Base-by-base conservation (phyloP, 2,113 vertebrate genomes). In the Neolamprologus brichardi region DNA sequence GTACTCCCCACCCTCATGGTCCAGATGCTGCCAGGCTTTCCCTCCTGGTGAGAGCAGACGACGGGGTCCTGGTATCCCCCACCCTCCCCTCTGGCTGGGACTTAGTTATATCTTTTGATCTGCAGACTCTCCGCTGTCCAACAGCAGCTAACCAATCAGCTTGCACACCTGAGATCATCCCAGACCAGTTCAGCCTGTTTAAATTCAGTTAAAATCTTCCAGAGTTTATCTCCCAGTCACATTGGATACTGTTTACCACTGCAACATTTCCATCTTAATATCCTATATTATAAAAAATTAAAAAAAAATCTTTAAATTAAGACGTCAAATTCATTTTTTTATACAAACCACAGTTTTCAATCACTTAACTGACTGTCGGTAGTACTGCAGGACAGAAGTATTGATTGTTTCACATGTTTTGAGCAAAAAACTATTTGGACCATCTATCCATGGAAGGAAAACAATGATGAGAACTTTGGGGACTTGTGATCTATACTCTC, bases 51-150 rank as follows among this genome's bases (percentile, higher is more conserved):
- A 78, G 89, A 54, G 83, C 49, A 84, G 56, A 32, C 20, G 13
- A 79, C 15, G 17, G 84, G 83, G 82, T 82, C 17, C 77, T 14
- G 84, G 56, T 28, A 80, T 54, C 46, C 84, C 78, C 39, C 52
- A 30, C 17, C 15, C 62, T 20, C 51, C 84, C 79, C 51, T 30
- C 41, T 3, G 17, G 49, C 80, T 34, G 49, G 41, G 77, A 81
- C 77, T 51, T 5, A 81, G 52, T 52, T 20, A 18, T 32, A 18
- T 60, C 28, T 84, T 92, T 91, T 93, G 87, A 93, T 93, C 46
- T 83, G 7, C 51, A 58, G 78, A 67, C 72, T 58, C 75, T 81
- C 51, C 11, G 3, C 4, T 23, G 54, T 84, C 84, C 46, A 2
- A 14, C 79, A 77, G 72, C 51, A 77, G 17, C 72, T 51, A 51